Evolutionary conservation across 2,888 invertebrate species (phyloP).

Genomic region (Cancer borealis): DNA sequence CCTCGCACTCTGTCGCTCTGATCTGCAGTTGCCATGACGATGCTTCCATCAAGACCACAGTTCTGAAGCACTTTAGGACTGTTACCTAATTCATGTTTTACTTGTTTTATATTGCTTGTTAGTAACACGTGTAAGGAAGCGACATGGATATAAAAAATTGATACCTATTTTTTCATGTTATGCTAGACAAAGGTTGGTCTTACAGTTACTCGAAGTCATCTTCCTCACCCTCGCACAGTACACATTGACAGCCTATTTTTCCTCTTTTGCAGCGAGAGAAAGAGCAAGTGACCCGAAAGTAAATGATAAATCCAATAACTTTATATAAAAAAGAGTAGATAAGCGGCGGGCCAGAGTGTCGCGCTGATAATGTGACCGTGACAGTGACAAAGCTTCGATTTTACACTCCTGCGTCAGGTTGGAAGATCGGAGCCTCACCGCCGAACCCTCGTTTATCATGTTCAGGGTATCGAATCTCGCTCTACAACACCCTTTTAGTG

Average conservation of each 20-base stretch:
- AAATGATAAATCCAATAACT: slow-evolving; percentile 59
- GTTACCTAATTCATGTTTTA: background rate
- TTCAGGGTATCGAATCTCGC: background rate
- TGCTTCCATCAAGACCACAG: background rate
- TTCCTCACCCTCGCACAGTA: background rate
- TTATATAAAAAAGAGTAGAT: slow-evolving; percentile 55
- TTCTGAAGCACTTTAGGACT: background rate
- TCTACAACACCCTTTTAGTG: background rate
- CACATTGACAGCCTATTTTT: background rate
- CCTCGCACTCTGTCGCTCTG: slow-evolving; percentile 24
- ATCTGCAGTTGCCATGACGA: background rate
- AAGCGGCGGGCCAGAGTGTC: slow-evolving; percentile 36
- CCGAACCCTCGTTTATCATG: slow-evolving; percentile 28
- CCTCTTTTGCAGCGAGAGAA: background rate
- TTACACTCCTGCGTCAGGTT: slow-evolving; percentile 66
- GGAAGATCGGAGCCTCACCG: slow-evolving; percentile 32
- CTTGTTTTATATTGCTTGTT: background rate
- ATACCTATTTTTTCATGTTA: background rate
- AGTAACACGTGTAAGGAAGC: background rate
- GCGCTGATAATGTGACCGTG: slow-evolving; percentile 61
- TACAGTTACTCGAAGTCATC: background rate
- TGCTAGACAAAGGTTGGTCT: background rate
- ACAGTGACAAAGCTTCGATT: slow-evolving; percentile 69
- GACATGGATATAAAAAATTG: background rate
- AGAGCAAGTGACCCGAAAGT: slow-evolving; percentile 55